phyloP scores from a whole-genome alignment of 2,113 vertebrate genomes.

The Platysteira castanea region DNA sequence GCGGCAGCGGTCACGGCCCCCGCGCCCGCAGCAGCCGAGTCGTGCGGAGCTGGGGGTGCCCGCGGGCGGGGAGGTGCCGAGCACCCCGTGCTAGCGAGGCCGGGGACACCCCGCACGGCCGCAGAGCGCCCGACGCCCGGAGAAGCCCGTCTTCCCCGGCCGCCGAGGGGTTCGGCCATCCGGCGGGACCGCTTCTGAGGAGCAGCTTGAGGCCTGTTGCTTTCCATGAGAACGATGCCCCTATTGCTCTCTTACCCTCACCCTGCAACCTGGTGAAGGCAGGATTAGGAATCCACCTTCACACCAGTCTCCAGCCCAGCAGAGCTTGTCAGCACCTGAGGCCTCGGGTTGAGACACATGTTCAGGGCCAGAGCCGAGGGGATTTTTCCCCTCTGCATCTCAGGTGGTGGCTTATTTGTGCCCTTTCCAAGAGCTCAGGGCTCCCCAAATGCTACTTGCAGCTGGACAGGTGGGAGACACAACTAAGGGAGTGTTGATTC shows the following conservation, averaged over 20 bases:
- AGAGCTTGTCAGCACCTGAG: background rate
- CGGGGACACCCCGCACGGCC: background rate
- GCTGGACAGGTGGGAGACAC: background rate
- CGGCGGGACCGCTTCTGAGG: accelerated
- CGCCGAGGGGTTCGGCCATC: background rate
- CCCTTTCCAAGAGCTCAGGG: background rate
- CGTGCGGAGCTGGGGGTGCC: background rate
- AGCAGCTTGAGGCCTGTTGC: background rate
- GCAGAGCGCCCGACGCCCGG: background rate
- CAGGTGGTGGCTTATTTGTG: background rate
- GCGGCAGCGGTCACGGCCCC: background rate
- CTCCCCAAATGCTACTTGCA: background rate
- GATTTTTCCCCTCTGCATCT: background rate
- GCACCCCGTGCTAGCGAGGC: background rate
- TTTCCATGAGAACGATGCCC: background rate
- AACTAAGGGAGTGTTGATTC: background rate
- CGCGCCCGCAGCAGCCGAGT: background rate
- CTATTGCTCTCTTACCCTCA: background rate
- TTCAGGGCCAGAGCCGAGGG: background rate
- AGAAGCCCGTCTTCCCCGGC: background rate
- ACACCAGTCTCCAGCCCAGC: background rate
- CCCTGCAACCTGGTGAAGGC: background rate
- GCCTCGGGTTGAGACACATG: background rate
- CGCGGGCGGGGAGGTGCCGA: background rate
- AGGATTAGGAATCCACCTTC: background rate